Evolutionary conservation across 2,888 invertebrate species (phyloP).

Genomic region (Sympetrum striolatum): DNA sequence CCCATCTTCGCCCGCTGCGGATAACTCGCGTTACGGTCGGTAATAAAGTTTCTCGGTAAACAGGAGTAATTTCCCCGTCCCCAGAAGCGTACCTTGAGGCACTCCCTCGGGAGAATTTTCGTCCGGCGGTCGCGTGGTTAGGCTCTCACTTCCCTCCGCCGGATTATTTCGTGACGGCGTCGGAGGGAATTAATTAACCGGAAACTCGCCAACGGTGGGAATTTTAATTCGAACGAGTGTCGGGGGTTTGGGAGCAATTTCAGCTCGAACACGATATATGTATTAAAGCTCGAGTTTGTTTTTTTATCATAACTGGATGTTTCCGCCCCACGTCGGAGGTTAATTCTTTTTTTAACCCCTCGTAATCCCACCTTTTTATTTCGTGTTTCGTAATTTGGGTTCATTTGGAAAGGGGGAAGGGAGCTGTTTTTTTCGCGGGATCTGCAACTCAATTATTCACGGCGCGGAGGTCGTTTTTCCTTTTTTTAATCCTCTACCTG

Average conservation of each 20-base stretch:
- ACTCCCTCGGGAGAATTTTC: not conserved
- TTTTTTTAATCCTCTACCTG: not conserved
- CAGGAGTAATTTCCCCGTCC: no score
- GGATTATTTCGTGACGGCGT: not conserved
- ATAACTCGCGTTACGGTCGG: not conserved
- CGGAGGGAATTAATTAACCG: not conserved
- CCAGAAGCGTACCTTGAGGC: not conserved
- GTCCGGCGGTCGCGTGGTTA: not conserved
- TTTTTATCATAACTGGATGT: not conserved
- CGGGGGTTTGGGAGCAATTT: not conserved
- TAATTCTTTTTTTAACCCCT: not conserved
- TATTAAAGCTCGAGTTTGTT: not conserved
- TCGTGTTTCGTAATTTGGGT: not conserved
- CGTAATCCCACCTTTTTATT: not conserved
- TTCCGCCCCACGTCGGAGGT: not conserved
- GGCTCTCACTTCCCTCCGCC: not conserved
- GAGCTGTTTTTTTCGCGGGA: not conserved
- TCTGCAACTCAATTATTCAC: not conserved
- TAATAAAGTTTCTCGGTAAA: no score
- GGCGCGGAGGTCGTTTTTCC: not conserved
- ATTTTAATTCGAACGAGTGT: not conserved
- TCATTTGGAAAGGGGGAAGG: not conserved
- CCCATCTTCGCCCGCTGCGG: not conserved
- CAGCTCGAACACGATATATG: not conserved
- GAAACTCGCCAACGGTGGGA: not conserved